Conservation (phyloP, 2,113 vertebrate species). For the Chrysemys picta region DNA sequence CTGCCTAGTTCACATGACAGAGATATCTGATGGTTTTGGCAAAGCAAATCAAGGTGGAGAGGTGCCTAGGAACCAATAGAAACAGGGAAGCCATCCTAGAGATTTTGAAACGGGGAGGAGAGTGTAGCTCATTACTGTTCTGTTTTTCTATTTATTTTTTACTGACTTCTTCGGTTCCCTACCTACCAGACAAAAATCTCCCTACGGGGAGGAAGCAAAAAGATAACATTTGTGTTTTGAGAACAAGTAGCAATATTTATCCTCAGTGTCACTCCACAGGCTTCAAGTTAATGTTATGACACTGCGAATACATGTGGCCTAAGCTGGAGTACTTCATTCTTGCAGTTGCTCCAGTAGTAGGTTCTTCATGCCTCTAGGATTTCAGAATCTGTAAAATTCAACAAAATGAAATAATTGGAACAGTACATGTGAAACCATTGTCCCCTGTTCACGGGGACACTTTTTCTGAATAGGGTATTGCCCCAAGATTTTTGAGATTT, state of each 20-base stretch:
- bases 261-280: neutral
- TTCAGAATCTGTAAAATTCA: neutral
- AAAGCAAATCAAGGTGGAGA: conserved; percentile 66
- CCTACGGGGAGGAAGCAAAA: neutral
- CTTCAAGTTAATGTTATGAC: neutral
- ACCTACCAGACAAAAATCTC: neutral
- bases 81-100: conserved; percentile 16
- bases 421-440: rapidly evolving
- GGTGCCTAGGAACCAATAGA: conserved; percentile 66
- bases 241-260: neutral
- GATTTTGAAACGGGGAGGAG: neutral
- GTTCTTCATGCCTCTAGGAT: neutral
- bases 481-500: neutral
- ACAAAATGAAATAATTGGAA: neutral
- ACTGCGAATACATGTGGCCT: neutral
- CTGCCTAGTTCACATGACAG: conserved; percentile 79
- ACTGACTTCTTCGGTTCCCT: neutral
- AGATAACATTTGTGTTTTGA: neutral
- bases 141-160: neutral
- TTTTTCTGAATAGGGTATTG: neutral
- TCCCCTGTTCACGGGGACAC: neutral
- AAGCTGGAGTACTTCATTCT: conserved; percentile 1
- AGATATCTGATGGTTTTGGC: conserved; percentile 80
- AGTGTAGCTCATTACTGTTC: neutral
- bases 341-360: neutral